Conservation (phyloP, 1,140 invertebrate species). For the Trichonephila clavata region DNA sequence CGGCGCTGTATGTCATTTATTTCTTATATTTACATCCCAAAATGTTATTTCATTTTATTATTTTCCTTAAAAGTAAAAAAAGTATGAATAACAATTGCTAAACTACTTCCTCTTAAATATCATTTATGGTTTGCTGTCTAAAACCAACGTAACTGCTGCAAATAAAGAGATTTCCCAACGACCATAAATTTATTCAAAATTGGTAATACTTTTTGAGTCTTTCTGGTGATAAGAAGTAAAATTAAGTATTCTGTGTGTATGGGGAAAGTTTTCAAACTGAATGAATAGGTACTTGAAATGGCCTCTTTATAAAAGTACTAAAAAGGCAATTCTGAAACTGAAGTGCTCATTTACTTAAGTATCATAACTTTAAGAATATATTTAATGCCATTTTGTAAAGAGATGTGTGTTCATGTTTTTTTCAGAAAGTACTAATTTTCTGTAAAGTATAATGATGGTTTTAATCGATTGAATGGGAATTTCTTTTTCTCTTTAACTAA, state of each 20-base stretch:
- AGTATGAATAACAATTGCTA: too few relatives aligned
- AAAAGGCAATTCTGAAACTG: neutral
- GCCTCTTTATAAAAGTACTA: neutral
- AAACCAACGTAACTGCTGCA: neutral
- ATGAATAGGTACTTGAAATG: neutral
- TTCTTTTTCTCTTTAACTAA: too few relatives aligned
- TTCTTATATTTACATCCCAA: too few relatives aligned
- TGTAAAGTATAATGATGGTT: too few relatives aligned
- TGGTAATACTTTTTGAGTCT: neutral
- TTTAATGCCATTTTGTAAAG: neutral
- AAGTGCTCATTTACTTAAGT: slow-evolving; percentile 25
- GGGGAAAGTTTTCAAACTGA: neutral
- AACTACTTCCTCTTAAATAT: neutral
- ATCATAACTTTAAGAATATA: neutral
- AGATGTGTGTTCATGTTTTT: neutral
- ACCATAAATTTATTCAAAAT: neutral
- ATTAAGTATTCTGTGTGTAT: neutral
- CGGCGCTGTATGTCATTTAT: too few relatives aligned
- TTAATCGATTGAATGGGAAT: too few relatives aligned
- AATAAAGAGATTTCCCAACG: neutral
- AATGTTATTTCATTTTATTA: too few relatives aligned
- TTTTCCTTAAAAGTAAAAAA: too few relatives aligned
- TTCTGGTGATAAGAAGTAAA: neutral
- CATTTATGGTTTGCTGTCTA: neutral
- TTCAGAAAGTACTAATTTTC: too few relatives aligned